Conservation (phyloP, 2,113 vertebrate species). For the Tychaedon coryphoeus region DNA sequence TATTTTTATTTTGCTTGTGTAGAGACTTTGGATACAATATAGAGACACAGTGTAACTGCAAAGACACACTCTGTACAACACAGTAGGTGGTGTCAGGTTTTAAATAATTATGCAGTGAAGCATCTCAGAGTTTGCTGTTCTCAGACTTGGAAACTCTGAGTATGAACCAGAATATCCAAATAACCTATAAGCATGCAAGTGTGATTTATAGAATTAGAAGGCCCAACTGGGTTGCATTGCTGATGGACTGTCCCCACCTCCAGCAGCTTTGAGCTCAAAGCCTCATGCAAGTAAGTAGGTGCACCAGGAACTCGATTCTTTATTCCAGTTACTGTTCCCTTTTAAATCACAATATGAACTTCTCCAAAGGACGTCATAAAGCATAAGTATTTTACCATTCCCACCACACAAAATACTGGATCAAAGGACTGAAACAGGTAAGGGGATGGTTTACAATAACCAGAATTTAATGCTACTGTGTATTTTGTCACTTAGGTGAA, state of each 20-base stretch:
- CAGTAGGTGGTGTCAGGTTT: neutral
- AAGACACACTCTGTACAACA: neutral
- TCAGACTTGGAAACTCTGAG: conserved; percentile 25
- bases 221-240: neutral
- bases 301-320: neutral
- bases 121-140: neutral
- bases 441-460: neutral
- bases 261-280: neutral
- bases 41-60: neutral
- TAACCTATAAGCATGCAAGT: neutral
- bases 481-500: neutral
- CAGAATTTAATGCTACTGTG: rapidly evolving
- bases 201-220: neutral
- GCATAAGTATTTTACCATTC: neutral
- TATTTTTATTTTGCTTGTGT: neutral
- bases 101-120: neutral
- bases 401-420: neutral
- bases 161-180: neutral
- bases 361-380: neutral
- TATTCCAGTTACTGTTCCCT: neutral
- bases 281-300: neutral
- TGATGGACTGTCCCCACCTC: neutral
- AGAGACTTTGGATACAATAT: neutral
- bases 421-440: neutral
- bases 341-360: neutral